Percentiles rank a stretch among this genome's conserved stretches.
These are phyloP conservation scores for Pseudopipra pipra DNA, from an alignment of 2,113 vertebrate species.

Conservation along the genomic window DNA sequence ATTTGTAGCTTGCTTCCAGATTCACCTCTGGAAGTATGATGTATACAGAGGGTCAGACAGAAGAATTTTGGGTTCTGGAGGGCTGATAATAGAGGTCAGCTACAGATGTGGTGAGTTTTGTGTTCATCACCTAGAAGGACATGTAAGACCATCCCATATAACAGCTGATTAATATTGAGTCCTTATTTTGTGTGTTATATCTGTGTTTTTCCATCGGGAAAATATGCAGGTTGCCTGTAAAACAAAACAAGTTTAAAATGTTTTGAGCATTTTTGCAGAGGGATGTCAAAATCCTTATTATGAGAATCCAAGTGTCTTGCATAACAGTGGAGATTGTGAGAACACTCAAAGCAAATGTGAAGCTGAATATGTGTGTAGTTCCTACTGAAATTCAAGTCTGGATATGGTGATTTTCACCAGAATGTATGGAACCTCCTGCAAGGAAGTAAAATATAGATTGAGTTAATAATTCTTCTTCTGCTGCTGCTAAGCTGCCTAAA, in stretches of 20 bases:
- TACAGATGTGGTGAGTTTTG: not conserved
- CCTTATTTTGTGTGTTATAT: not conserved
- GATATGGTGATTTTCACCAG: not conserved
- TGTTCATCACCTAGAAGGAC: not conserved
- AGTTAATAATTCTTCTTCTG: not conserved
- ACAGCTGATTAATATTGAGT: not conserved
- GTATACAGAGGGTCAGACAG: not conserved
- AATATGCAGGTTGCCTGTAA: not conserved
- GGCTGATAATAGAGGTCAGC: not conserved
- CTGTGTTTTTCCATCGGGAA: not conserved
- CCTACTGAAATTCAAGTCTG: not conserved
- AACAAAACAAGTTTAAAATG: not conserved
- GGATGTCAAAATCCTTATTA: not conserved
- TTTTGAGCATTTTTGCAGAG: not conserved
- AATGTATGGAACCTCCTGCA: not conserved
- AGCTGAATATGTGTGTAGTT: not conserved
- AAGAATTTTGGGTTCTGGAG: not conserved
- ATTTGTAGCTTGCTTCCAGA: not conserved
- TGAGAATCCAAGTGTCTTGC: not conserved
- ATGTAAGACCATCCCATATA: not conserved
- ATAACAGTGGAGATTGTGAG: not conserved
- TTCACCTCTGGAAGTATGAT: not conserved
- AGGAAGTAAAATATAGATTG: not conserved
- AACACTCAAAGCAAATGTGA: not conserved
- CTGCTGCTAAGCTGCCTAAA: not conserved